Conservation (phyloP, 2,797 vertebrate genomes). For the Crossoptilon crossoptilon region DNA sequence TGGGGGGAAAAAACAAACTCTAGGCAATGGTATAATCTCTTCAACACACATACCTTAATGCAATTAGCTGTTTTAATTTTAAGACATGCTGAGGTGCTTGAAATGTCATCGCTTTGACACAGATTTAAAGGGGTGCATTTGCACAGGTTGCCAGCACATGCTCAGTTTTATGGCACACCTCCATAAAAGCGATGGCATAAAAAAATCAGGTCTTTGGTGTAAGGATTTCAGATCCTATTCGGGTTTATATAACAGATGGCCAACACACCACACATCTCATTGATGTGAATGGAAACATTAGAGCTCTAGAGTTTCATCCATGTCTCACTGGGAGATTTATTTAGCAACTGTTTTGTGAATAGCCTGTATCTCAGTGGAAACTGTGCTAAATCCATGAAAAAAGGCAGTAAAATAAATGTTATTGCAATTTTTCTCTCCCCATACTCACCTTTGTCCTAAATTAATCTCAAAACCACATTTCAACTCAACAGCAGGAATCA, state of each 20-base stretch:
- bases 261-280: conserved; percentile 67
- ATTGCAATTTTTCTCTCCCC: background rate
- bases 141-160: conserved; percentile 78
- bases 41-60: conserved; percentile 61
- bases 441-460: conserved; percentile 22
- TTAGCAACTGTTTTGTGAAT: conserved; percentile 51
- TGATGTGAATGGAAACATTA: conserved; percentile 73
- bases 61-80: conserved; percentile 75
- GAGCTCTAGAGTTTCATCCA: conserved; percentile 66
- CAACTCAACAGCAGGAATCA: background rate
- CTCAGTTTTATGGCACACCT: conserved; percentile 78
- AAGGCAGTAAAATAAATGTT: conserved; percentile 6
- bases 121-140: conserved; percentile 67
- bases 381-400: background rate
- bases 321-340: conserved; percentile 71
- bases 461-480: conserved; percentile 6
- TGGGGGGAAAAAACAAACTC: conserved; percentile 29
- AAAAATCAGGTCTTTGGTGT: conserved; percentile 69
- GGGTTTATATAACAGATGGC: conserved; percentile 77
- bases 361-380: conserved; percentile 22
- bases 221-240: conserved; percentile 68
- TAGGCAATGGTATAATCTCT: conserved; percentile 35
- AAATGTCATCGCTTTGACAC: conserved; percentile 72
- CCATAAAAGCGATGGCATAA: conserved; percentile 71
- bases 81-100: conserved; percentile 68